Base-by-base conservation (phyloP, 2,888 invertebrate genomes). In the Ditula angustiorana region DNA sequence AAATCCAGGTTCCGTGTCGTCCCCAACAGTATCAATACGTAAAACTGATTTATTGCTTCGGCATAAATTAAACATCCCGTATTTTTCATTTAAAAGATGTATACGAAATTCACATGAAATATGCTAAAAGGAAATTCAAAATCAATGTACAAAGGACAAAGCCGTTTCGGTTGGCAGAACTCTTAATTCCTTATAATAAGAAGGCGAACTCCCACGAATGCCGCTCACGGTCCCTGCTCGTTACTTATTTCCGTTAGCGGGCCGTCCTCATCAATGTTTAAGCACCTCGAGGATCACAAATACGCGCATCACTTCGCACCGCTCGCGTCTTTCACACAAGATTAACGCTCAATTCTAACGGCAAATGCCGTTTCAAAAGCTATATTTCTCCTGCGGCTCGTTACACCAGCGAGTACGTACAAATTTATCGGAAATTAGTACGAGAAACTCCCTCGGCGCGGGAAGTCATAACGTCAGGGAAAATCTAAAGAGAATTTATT, bases 361-460 rank as follows among this genome's bases (percentile, higher is more conserved):
- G 88, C 88, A 86, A 87, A 87, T 81, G 86, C 80, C 86, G 81
- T 85, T 89, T 86, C 85, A 78, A 86, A 87, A 82, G 85, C 87
- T 81, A 88, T 91, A 91, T 88, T 85, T 79, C 74, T 79, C 73
- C 78, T 75, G 80, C 79, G 83, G 82, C 84, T 88, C 89, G 87
- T 88, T 89, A 85, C 83, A 84, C 83, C 78, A 84, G 83, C 84
- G 85, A 86, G 85, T 86, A 87, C 85, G 84, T 86, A 85, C 85
- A 86, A 89, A 89, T 90, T 89, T 88, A 90, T 89, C 83, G 86
- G 86, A 88, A 90, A 90, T 89, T 91, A 90, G 88, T 87, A 82
- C 75, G 81, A 79, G 80, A 78, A 83, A 86, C 81, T 86, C 82
- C 75, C 73, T 68, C 69, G 77, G 75, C 47, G 57, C 50, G 65